Percentiles rank a stretch among this genome's conserved stretches.
phyloP scores from a whole-genome alignment of 2,888 invertebrate genomes.

The Epinotia brunnichana region DNA sequence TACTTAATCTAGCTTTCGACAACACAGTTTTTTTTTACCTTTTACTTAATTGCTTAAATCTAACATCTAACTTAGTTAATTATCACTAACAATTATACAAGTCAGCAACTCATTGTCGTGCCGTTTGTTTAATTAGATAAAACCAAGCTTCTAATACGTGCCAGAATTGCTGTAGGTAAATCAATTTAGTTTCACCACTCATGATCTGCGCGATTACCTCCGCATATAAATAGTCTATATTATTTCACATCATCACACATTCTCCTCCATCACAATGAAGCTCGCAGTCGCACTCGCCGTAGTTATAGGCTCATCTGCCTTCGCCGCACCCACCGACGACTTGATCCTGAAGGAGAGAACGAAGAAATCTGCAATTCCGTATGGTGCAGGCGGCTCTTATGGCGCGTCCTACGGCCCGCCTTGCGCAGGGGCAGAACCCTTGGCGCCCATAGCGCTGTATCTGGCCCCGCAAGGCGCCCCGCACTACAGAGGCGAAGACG shows the following conservation, averaged over 20 bases:
- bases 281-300: slow-evolving; percentile 46
- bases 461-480: slow-evolving; percentile 42
- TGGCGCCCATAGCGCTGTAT: slow-evolving; percentile 48
- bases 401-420: slow-evolving; percentile 37
- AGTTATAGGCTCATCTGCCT: slow-evolving; percentile 43
- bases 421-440: slow-evolving; percentile 28
- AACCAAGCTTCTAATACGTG: slow-evolving; percentile 20
- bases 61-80: no score
- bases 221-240: slow-evolving; percentile 45
- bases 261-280: slow-evolving; percentile 49
- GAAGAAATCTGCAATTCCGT: slow-evolving; percentile 45
- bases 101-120: neutral
- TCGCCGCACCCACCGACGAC: slow-evolving; percentile 49
- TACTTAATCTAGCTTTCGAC: no score
- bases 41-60: no score
- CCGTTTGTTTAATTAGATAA: slow-evolving; percentile 16
- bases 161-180: slow-evolving; percentile 12
- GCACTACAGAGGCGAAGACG: slow-evolving; percentile 48
- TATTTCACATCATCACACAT: slow-evolving; percentile 39
- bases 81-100: neutral
- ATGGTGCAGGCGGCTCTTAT: slow-evolving; percentile 9
- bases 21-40: no score
- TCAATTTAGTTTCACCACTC: slow-evolving; percentile 16
- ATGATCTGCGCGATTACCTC: slow-evolving; percentile 20
- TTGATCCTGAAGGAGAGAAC: slow-evolving; percentile 37